Base-by-base conservation (phyloP, 64 coral and sea anemone species). In the Stichodactyla mertensii region DNA sequence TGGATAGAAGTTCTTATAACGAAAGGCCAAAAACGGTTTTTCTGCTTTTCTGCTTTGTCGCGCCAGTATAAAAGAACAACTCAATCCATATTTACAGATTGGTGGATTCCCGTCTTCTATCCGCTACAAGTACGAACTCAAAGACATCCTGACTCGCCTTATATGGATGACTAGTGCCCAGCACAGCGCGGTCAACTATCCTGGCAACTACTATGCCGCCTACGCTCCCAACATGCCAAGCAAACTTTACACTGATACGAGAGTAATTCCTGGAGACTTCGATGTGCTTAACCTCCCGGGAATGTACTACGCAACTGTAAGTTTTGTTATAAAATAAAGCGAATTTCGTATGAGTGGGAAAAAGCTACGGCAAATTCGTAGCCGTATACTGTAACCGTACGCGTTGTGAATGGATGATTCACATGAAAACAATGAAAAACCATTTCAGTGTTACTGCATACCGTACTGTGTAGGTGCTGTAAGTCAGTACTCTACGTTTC, bases 201-300 rank as follows among this genome's bases (percentile, higher is more conserved):
- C 94, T 19, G 88, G 92, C 36, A 77, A 86, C 31, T 84, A 79
- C 11, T 95, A 95, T 82, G 94, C 89, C 22, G 91, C 94, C 52
- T 95, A 87, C 88, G 89, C 94, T 1, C 94, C 94, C 51, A 95
- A 92, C 52, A 95, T 92, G 94, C 94, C 94, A 12, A 87, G 89
- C 83, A 95, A 95, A 87, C 36, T 95, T 78, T 95, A 95, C 71
- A 88, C 92, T 61, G 94, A 95, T 52, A 18, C 45, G 14, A 85
- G 94, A 71, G 86, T 96, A 31, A 51, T 88, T 6, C 81, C 20
- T 55, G 84, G 89, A 52, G 52, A 77, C 6, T 96, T 96, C 19
- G 64, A 90, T 81, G 78, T 20, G 31, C 4, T 54, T 3, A 81
- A 81, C 54, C 26, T 81, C 16, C 78, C 78, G 2, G 78, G 78